phyloP scores from a whole-genome alignment of 2,888 invertebrate species.

The Callimorpha dominula region DNA sequence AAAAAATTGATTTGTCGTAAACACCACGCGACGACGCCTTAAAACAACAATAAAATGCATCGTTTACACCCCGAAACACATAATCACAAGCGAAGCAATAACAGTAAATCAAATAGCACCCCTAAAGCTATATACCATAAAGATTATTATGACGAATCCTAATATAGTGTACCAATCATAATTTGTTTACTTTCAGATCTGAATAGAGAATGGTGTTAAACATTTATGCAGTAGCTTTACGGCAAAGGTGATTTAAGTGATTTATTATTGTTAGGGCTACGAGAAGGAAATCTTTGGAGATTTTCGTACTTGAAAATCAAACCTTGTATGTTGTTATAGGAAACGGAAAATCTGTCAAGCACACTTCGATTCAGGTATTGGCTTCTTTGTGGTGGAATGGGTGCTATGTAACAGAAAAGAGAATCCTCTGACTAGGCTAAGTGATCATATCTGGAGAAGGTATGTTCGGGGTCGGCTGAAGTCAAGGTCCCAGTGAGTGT shows the following conservation, averaged over 20 bases:
- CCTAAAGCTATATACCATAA: slow-evolving; percentile 59
- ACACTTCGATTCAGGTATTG: neutral
- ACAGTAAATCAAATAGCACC: slow-evolving; percentile 61
- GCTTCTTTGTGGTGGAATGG: too few relatives aligned
- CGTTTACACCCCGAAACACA: slow-evolving; percentile 54
- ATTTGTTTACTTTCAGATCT: slow-evolving; percentile 71
- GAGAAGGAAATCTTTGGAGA: neutral
- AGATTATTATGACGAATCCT: slow-evolving; percentile 63
- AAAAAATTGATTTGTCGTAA: slow-evolving; percentile 48
- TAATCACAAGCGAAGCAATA: slow-evolving; percentile 59
- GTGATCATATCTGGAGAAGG: too few relatives aligned
- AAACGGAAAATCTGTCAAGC: neutral
- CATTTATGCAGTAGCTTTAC: slow-evolving; percentile 62
- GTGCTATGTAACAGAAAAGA: too few relatives aligned
- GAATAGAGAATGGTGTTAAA: slow-evolving; percentile 67
- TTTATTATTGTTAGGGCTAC: slow-evolving; percentile 40
- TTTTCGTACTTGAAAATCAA: neutral
- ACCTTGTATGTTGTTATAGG: neutral
- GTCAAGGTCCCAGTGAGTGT: too few relatives aligned
- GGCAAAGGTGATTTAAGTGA: slow-evolving; percentile 33
- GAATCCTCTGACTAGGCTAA: too few relatives aligned
- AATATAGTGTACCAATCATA: slow-evolving; percentile 68
- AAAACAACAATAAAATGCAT: slow-evolving; percentile 66
- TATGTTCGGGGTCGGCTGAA: too few relatives aligned
- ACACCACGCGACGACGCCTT: slow-evolving; percentile 48